Percentiles rank a stretch among this genome's conserved stretches.
Evolutionary conservation across 2,888 invertebrate species (phyloP).

Genomic region (Stenolophus ochropezus): DNA sequence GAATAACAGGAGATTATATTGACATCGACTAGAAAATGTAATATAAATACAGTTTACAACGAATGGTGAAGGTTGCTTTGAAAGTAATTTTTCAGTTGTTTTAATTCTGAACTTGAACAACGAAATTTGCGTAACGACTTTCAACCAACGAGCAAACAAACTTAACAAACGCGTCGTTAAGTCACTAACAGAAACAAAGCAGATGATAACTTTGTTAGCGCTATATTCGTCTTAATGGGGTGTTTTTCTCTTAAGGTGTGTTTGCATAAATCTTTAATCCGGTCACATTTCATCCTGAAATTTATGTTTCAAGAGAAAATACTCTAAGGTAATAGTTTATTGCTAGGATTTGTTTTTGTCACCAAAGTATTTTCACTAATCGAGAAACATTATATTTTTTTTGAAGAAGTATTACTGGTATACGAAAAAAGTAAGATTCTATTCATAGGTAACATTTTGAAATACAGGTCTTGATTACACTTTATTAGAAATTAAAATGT

Average conservation of each 20-base stretch:
- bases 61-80: background rate
- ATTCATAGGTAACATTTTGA: no score
- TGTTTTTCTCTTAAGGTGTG: background rate
- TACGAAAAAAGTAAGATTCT: no score
- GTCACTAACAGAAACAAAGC: constrained; percentile 35
- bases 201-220: constrained; percentile 28
- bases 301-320: background rate
- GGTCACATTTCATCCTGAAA: background rate
- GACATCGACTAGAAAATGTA: background rate
- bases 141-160: constrained; percentile 18
- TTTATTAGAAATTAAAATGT: no score
- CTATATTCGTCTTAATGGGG: background rate
- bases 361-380: no score
- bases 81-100: constrained; percentile 38
- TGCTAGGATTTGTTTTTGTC: no score
- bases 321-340: no score
- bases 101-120: constrained; percentile 39
- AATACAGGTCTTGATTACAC: no score
- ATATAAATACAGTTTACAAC: constrained; percentile 1
- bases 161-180: constrained; percentile 34
- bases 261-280: background rate
- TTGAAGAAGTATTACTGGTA: no score
- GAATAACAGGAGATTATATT: background rate
- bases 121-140: constrained; percentile 18
- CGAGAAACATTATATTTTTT: no score